Evolutionary conservation across 2,888 invertebrate genomes (phyloP), one percentile per base, ranked within the genome.

Genomic region (Fragum sueziense): DNA sequence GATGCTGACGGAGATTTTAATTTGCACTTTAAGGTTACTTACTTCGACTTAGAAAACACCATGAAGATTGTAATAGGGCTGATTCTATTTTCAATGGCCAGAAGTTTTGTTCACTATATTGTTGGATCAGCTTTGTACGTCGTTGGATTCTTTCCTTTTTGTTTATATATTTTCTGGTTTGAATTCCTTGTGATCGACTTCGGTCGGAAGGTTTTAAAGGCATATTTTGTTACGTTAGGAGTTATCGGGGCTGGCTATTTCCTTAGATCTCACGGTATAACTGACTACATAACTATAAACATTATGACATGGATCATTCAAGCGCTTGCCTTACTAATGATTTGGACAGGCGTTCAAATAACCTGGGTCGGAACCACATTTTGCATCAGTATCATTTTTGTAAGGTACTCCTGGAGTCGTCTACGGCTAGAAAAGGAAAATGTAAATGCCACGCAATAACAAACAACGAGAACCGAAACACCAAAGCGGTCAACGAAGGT

Each of bases 281-380:
- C 57, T 25, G 57, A 57, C 27, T 11, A 27, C 25, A 22, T 22
- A 27, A 57, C 57, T 25, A 22, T 57, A 25, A 57, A 57, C n/a
- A 57, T 57, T 57, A 57, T 57, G 57, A 57, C 57, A n/a, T 57
- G 57, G 57, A 14, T 3, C 14, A 11, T 57, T 27, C 57, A 57
- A 27, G 57, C 25, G 25, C 25, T 57, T 25, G 25, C 25, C 25
- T 27, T 25, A 25, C 4, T 22, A 2, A 25, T 25, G n/a, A 57
- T 57, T 57, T 57, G 57, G 57, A 3, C 25, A 7, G 6, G 25
- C 25, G 9, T 57, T 27, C 57, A 57, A 57, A 27, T 27, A 27
- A n/a, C 14, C 25, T 11, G 11, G 22, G 25, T 57, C 27, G 9
- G 57, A n/a, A 57, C n/a, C n/a, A 25, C 57, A 25, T 9, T 57